phyloP scores from a whole-genome alignment of 2,797 vertebrate genomes.

The Sebastes taczanowskii region DNA sequence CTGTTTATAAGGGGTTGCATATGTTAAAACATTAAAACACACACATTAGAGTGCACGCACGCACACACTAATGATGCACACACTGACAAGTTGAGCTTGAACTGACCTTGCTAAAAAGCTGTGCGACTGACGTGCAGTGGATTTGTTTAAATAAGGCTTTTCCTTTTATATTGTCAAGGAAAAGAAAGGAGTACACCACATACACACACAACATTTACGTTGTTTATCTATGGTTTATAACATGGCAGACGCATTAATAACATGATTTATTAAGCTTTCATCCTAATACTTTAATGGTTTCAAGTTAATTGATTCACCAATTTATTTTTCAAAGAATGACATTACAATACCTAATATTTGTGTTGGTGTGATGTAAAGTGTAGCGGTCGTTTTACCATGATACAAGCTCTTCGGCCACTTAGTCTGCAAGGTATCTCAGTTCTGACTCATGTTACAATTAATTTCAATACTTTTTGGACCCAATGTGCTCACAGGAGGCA shows the following conservation, averaged over 20 bases:
- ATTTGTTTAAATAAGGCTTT: slow-evolving; percentile 76
- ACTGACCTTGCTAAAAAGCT: slow-evolving; percentile 67
- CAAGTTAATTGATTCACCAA: not conserved
- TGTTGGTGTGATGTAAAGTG: not conserved
- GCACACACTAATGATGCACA: slow-evolving; percentile 14
- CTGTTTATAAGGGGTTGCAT: slow-evolving; percentile 85
- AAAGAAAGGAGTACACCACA: slow-evolving; percentile 25
- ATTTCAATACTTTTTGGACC: too few species aligned
- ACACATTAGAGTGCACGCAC: slow-evolving; percentile 47
- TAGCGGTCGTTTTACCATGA: too few species aligned
- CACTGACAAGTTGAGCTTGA: slow-evolving; percentile 42
- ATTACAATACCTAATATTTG: not conserved
- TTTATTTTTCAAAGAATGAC: slow-evolving; percentile 9
- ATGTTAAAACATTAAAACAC: slow-evolving; percentile 84
- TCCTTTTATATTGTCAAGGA: slow-evolving; percentile 38
- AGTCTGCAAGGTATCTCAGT: too few species aligned
- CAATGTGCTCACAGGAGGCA: too few species aligned
- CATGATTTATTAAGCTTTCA: slow-evolving; percentile 50
- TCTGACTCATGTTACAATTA: too few species aligned
- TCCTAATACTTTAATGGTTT: not conserved
- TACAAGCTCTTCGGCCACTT: too few species aligned
- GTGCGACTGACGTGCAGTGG: slow-evolving; percentile 33
- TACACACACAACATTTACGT: not conserved
- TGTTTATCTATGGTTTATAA: slow-evolving; percentile 31
- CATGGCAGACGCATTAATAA: slow-evolving; percentile 43